phyloP scores from a whole-genome alignment of 2,113 vertebrate genomes.

The Percina caprodes region DNA sequence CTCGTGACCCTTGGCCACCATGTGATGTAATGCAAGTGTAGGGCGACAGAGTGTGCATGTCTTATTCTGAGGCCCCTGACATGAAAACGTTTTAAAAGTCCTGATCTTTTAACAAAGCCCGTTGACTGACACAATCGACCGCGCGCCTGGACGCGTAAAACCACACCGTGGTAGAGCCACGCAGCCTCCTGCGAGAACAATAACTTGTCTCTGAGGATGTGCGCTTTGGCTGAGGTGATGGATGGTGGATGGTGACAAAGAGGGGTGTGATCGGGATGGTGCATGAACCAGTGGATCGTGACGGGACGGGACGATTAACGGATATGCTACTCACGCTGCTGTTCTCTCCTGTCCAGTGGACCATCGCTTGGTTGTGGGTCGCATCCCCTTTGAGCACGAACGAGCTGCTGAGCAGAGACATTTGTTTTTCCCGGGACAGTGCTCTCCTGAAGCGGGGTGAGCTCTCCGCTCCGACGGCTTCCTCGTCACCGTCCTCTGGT shows the following conservation, averaged over 20 bases:
- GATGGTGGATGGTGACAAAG: slow-evolving; percentile 58
- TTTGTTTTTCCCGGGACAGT: slow-evolving; percentile 83
- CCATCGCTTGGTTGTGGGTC: slow-evolving; percentile 99
- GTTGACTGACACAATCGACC: slow-evolving; percentile 4
- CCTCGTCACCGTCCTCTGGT: slow-evolving; percentile 46
- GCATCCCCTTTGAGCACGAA: slow-evolving; percentile 98
- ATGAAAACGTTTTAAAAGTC: slow-evolving; percentile 14
- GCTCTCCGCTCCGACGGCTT: slow-evolving; percentile 45
- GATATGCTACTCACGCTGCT: slow-evolving; percentile 93
- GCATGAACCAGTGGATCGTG: slow-evolving; percentile 29
- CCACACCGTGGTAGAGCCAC: slow-evolving; percentile 4
- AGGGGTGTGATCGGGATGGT: slow-evolving; percentile 1
- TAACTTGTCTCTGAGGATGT: slow-evolving; percentile 49
- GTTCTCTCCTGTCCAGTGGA: slow-evolving; percentile 99
- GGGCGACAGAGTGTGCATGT: background rate
- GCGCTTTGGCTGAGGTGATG: slow-evolving; percentile 31
- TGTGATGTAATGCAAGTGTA: slow-evolving; percentile 28
- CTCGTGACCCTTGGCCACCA: slow-evolving; percentile 17
- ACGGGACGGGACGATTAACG: slow-evolving; percentile 31
- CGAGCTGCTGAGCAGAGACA: slow-evolving; percentile 93
- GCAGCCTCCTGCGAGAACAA: slow-evolving; percentile 47
- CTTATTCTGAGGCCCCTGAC: background rate
- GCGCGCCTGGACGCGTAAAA: slow-evolving; percentile 55
- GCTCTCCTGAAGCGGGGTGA: slow-evolving; percentile 83
- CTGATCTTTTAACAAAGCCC: slow-evolving; percentile 17